These are phyloP conservation scores for Ophioninae sp. DNA, from an alignment of 2,888 invertebrate species.

Conservation along the genomic window DNA sequence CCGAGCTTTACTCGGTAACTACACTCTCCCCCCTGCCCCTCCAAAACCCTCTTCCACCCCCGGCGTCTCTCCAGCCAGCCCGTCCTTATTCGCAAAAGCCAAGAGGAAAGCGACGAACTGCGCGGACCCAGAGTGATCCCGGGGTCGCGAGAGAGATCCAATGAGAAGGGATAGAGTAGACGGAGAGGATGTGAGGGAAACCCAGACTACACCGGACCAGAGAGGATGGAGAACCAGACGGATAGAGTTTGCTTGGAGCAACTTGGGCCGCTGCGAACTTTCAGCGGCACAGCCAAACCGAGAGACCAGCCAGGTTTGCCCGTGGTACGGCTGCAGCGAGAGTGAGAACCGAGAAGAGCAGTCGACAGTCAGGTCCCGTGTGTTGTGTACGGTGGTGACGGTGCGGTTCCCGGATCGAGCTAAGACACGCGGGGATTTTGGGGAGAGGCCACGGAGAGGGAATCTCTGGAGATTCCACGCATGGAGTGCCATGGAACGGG, in stretches of 20 bases:
- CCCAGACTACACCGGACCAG: conserved; percentile 23
- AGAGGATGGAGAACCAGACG: conserved; percentile 55
- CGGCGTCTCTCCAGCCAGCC: too few relatives aligned
- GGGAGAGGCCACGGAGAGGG: conserved; percentile 65
- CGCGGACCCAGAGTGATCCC: conserved; percentile 60
- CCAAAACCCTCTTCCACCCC: conserved; percentile 25
- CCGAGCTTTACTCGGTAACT: conserved; percentile 40
- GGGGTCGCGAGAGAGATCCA: conserved; percentile 59
- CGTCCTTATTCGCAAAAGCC: neutral
- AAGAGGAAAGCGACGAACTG: conserved; percentile 27
- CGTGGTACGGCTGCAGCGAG: conserved; percentile 31
- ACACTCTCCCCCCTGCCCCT: conserved; percentile 49
- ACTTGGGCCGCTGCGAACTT: conserved; percentile 62
- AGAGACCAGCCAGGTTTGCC: conserved; percentile 57
- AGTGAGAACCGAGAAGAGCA: conserved; percentile 50
- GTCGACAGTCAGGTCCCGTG: conserved; percentile 63
- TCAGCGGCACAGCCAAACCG: conserved; percentile 60
- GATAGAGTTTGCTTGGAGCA: conserved; percentile 64
- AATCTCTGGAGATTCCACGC: conserved; percentile 77
- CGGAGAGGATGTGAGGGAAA: conserved; percentile 45
- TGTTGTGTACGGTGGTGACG: conserved; percentile 63
- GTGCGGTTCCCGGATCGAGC: conserved; percentile 63
- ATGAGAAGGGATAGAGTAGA: conserved; percentile 32
- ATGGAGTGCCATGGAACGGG: conserved; percentile 74
- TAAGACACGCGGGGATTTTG: conserved; percentile 57